Base-by-base conservation (phyloP, 2,113 vertebrate genomes). In the Python bivittatus region DNA sequence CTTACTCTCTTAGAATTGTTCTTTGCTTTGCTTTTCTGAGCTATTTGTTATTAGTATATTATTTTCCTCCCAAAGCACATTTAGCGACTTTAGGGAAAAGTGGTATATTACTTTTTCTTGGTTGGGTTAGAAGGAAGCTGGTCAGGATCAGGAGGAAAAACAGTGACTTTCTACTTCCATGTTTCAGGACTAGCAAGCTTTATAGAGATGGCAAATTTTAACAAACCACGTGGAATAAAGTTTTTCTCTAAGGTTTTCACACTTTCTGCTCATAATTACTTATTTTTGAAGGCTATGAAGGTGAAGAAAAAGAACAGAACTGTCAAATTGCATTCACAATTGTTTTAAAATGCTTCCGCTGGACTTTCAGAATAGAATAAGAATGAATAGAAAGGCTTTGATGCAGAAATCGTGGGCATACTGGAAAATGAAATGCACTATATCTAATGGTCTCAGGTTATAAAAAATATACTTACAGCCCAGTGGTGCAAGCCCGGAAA, bases 101-200 rank as follows among this genome's bases (percentile, higher is more conserved):
- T n/a, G 2, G 9, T 44, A 52, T 7, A 56, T 79, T 17, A 33
- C 1, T 44, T 27, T 90, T 7, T 68, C 17, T 9, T 33, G n/a
- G 44, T 89, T 48, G n/a, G 1, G 3, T 13, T 90, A 86, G 54
- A 53, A 22, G 29, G 52, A 56, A 84, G 48, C 8, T 25, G 58
- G 58, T 23, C 23, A 6, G 0, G 86, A 52, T 0, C 22, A 8
- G 0, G 23, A 12, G 25, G 57, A 13, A 68, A 64, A 53, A 79
- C 3, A 0, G 42, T 33, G 15, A 22, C 91, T 91, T 58, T 58
- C 64, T 58, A 44, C 0, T 0, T 42, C 10, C 8, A 84, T 6
- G 33, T 6, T 4, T 92, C 84, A 90, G 88, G 83, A 83, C 64
- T 0, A 60, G 11, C 88, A 79, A 0, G 23, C 25, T 91, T 57